Conservation (phyloP, 2,113 vertebrate species). For the Pedionomus torquatus region DNA sequence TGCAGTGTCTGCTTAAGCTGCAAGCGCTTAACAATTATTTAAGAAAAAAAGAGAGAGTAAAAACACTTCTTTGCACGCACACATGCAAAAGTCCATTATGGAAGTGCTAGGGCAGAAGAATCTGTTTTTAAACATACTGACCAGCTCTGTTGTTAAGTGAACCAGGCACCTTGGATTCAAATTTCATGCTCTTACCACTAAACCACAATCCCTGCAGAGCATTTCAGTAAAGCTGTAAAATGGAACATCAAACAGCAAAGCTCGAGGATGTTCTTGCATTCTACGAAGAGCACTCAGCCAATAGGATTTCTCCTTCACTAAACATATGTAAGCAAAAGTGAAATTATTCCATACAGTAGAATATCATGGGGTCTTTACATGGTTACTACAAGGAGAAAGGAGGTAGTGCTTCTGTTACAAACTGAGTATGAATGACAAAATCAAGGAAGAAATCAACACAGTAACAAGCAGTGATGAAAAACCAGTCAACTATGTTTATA, state of each 20-base stretch:
- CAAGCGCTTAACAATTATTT: neutral
- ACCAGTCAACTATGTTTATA: neutral
- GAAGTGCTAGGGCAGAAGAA: neutral
- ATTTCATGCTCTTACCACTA: constrained; percentile 53
- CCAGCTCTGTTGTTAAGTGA: constrained; percentile 14
- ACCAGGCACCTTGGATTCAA: constrained; percentile 49
- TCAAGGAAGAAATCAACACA: neutral
- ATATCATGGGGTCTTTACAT: neutral
- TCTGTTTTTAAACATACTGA: constrained; percentile 42
- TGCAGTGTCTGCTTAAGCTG: neutral
- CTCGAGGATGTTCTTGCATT: constrained; percentile 1
- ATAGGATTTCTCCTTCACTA: neutral
- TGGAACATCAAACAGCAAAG: constrained; percentile 47
- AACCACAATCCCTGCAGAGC: constrained; percentile 60
- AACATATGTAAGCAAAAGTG: neutral
- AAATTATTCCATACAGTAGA: neutral
- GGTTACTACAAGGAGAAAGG: neutral
- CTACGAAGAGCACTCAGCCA: neutral
- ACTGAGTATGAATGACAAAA: neutral
- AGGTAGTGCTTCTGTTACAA: neutral
- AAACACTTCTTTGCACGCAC: neutral
- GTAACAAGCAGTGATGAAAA: neutral
- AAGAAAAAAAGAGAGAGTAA: neutral
- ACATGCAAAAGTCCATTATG: neutral
- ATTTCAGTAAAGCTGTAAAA: constrained; percentile 64